Evolutionary conservation across 1,140 invertebrate species (phyloP), one percentile per base, ranked within the genome.

Genomic region (Trachelipus rathkii): DNA sequence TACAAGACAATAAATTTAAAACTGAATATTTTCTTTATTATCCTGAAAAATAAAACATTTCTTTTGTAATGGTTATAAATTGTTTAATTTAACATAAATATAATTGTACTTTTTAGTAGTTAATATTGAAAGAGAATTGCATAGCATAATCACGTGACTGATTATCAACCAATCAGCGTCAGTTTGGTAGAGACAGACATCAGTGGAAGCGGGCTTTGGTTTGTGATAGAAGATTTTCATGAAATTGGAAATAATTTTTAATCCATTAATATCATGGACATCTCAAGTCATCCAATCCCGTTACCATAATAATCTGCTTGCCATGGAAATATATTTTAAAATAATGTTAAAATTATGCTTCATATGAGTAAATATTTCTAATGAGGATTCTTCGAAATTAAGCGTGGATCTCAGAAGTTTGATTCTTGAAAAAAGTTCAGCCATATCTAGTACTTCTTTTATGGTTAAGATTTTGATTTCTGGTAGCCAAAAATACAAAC

Each of bases 251-350:
- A 60, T 19, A 60, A 15, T 3, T 3, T 60, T 19, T 60, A 13
- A 60, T 60, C 50, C 50, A 60, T 60, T 60, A 60, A 60, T 60
- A 60, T 60, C 50, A 60, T 19, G 50, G 50, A 60, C 50, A 60
- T 60, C 50, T 15, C 4, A 60, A 60, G 8, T 60, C 50, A 60
- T 60, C 50, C 50, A 60, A 60, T 60, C 50, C 50, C 50, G 50
- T 60, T 1, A 60, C 19, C 8, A 2, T 8, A 13, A 15, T 60
- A 19, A 15, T 60, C 50, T 60, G 8, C 50, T 60, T 15, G 19
- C 19, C 11, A 60, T 1, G 11, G 50, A 60, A 60, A 60, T 60
- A 60, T 60, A 3, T 8, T 15, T 60, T 60, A 60, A 15, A 19
- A 13, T 60, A 60, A 60, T 60, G 11, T 15, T 60, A 60, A 60